Evolutionary conservation across 2,888 invertebrate species (phyloP).

Genomic region (Carpatolechia fugitivella): DNA sequence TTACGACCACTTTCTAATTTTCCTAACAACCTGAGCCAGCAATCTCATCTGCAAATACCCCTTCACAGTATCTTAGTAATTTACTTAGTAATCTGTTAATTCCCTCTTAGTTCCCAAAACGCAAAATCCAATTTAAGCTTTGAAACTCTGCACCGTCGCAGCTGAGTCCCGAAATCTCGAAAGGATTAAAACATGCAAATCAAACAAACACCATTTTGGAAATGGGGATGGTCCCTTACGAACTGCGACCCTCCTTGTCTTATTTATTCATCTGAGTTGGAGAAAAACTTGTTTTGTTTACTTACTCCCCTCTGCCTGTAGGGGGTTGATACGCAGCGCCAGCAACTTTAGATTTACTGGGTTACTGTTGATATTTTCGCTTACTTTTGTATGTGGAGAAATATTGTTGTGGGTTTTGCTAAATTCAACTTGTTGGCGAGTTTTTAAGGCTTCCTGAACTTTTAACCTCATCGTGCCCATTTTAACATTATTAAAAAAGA

Average conservation of each 20-base stretch:
- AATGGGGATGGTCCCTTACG: constrained; percentile 57
- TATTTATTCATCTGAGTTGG: constrained; percentile 75
- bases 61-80: neutral
- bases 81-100: constrained; percentile 10
- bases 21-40: neutral
- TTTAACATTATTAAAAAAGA: too few relatives aligned
- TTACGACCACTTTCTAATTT: too few relatives aligned
- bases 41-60: neutral
- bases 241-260: constrained; percentile 63
- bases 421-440: too few relatives aligned
- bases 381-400: constrained; percentile 44
- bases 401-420: constrained; percentile 28
- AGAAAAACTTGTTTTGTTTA: constrained; percentile 76
- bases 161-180: constrained; percentile 54
- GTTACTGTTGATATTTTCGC: constrained; percentile 51
- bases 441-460: too few relatives aligned
- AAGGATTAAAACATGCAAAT: constrained; percentile 79
- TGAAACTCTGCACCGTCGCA: constrained; percentile 33
- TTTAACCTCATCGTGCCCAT: too few relatives aligned
- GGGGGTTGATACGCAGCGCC: constrained; percentile 44
- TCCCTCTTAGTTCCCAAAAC: neutral
- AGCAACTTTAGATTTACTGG: constrained; percentile 58
- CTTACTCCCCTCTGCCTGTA: constrained; percentile 43
- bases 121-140: constrained; percentile 27
- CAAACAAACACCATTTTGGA: constrained; percentile 64